Conservation (phyloP, 2,888 invertebrate genomes). For the Lymantria dispar region DNA sequence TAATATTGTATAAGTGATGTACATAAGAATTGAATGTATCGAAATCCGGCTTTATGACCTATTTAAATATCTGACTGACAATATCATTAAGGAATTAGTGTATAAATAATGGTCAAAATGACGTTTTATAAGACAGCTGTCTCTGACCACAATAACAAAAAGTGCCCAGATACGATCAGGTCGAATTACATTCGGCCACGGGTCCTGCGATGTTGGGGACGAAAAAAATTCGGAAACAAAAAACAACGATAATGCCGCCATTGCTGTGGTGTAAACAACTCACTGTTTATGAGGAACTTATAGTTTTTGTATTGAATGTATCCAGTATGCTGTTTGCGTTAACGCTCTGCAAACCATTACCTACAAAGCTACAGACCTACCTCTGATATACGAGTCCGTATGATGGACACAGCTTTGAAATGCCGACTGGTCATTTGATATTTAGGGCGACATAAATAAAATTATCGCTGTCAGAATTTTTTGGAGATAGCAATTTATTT, state of each 20-base stretch:
- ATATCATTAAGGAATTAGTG: conserved; percentile 46
- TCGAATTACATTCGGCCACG: conserved; percentile 76
- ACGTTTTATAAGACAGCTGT: conserved; percentile 70
- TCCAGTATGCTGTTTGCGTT: conserved; percentile 43
- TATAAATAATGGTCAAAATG: conserved; percentile 67
- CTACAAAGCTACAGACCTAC: conserved; percentile 30
- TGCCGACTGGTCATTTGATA: conserved; percentile 48
- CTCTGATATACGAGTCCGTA: conserved; percentile 27
- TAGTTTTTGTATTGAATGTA: conserved; percentile 45
- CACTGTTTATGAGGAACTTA: conserved; percentile 59
- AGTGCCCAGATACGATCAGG: conserved; percentile 76
- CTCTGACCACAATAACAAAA: conserved; percentile 77
- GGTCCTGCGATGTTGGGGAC: conserved; percentile 46
- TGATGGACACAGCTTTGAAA: conserved; percentile 40
- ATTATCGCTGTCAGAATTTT: conserved; percentile 49
- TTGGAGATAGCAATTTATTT: conserved; percentile 33
- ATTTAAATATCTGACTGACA: conserved; percentile 30
- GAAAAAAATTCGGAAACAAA: conserved; percentile 58
- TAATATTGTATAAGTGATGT: too few relatives aligned
- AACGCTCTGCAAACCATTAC: conserved; percentile 46
- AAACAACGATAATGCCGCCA: conserved; percentile 38
- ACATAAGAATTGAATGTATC: too few relatives aligned
- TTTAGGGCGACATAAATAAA: conserved; percentile 50
- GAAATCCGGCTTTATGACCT: not conserved
- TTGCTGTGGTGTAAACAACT: conserved; percentile 64